Conservation (phyloP, 2,113 vertebrate species). For the Tangachromis dhanisi region DNA sequence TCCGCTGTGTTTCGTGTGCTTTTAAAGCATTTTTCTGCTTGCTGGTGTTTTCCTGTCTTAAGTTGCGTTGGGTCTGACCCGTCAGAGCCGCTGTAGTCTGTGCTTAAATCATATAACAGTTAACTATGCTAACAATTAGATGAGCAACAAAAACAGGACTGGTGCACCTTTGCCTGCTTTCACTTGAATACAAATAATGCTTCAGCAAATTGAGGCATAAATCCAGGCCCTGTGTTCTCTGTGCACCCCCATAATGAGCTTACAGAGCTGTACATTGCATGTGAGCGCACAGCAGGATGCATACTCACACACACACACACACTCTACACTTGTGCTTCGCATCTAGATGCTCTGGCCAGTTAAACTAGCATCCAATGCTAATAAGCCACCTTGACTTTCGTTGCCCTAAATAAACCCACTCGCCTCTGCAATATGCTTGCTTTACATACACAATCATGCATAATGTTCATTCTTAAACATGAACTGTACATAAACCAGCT, state of each 20-base stretch:
- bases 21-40: neutral
- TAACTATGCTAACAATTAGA: neutral
- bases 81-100: neutral
- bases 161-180: neutral
- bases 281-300: neutral
- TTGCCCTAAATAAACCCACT: slow-evolving; percentile 23
- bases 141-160: accelerated
- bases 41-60: neutral
- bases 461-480: slow-evolving; percentile 10
- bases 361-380: slow-evolving; percentile 15
- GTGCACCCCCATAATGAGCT: neutral
- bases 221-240: accelerated
- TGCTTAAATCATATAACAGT: neutral
- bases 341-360: neutral
- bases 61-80: neutral
- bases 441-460: slow-evolving; percentile 1
- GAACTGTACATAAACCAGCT: neutral
- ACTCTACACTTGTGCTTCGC: neutral
- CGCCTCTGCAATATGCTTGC: neutral
- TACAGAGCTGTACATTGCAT: neutral
- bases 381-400: slow-evolving; percentile 8
- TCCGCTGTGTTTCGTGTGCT: neutral
- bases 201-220: neutral
- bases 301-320: neutral
- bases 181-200: neutral